Evolutionary conservation across 1,140 invertebrate genomes (phyloP), one percentile per base, ranked within the genome.

Genomic region (Hypsibius dujardini): DNA sequence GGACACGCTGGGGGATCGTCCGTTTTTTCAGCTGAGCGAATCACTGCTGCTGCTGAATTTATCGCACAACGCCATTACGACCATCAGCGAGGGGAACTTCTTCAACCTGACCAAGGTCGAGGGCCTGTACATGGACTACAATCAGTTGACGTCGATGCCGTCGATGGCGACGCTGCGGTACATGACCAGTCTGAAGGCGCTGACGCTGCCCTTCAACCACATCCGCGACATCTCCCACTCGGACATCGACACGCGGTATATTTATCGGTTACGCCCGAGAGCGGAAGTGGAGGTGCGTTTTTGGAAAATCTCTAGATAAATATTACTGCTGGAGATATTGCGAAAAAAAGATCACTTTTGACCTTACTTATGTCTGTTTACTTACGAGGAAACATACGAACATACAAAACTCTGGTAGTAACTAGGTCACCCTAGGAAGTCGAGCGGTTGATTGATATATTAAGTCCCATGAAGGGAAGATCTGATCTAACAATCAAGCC

Each of bases 51-150:
- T 56, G 50, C 50, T 56, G 50, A 56, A 56, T n/a, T 56, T 56
- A 56, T 56, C 50, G 50, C n/a, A 56, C n/a, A 56, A 56, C 50
- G n/a, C 7, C 50, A 56, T 56, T 12, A 56, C 7, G n/a, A 12
- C n/a, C n/a, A 56, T 56, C n/a, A 56, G 50, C 50, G 50, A 56
- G n/a, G n/a, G n/a, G 7, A 56, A 56, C n/a, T 56, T 56, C n/a
- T n/a, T 7, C 50, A 56, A 56, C n/a, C n/a, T 56, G n/a, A 12
- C 50, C 50, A 7, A n/a, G n/a, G 7, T 56, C 7, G n/a, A 7
- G 7, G 50, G n/a, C 7, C 50, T 56, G 7, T n/a, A 56, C 50
- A 12, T 56, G 50, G 50, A 56, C n/a, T 12, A 56, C 50, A 56
- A 56, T n/a, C 50, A 56, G n/a, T 12, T 56, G 7, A 12, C 50